These are phyloP conservation scores for Labrus mixtus DNA, from an alignment of 2,113 vertebrate genomes.

Conservation along the genomic window DNA sequence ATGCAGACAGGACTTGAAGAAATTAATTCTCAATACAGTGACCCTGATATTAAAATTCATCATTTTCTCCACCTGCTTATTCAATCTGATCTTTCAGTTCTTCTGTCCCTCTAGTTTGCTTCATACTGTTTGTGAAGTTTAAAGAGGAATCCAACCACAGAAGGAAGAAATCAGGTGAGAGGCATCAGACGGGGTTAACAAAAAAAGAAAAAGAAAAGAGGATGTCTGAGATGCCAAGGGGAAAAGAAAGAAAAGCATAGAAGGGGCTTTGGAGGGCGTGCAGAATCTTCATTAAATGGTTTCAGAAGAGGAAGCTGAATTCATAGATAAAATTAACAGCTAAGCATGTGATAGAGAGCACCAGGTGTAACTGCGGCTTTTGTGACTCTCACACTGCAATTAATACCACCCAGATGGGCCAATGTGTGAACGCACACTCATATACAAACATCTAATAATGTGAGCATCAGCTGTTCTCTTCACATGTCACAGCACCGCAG, in stretches of 20 bases:
- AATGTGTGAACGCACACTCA: slow-evolving; percentile 10
- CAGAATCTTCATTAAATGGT: slow-evolving; percentile 21
- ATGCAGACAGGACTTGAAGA: background rate
- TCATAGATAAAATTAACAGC: background rate
- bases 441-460: slow-evolving; percentile 11
- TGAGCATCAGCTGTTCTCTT: background rate
- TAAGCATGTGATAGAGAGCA: slow-evolving; percentile 24
- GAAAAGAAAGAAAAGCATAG: slow-evolving; percentile 15
- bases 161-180: slow-evolving; percentile 37
- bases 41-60: slow-evolving; percentile 19
- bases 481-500: slow-evolving; percentile 2
- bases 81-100: slow-evolving; percentile 47
- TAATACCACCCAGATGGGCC: slow-evolving; percentile 45
- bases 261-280: background rate
- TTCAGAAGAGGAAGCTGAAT: background rate
- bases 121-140: background rate
- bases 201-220: slow-evolving; percentile 20
- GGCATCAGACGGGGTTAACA: slow-evolving; percentile 25
- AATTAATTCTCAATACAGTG: background rate
- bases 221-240: background rate
- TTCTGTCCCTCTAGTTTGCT: slow-evolving; percentile 22
- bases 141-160: background rate
- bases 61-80: slow-evolving; percentile 40
- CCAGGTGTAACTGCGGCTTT: slow-evolving; percentile 49
- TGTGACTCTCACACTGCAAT: slow-evolving; percentile 40